These are phyloP conservation scores for Illadopsis cleaveri DNA, from an alignment of 2,113 vertebrate species.

Conservation along the genomic window DNA sequence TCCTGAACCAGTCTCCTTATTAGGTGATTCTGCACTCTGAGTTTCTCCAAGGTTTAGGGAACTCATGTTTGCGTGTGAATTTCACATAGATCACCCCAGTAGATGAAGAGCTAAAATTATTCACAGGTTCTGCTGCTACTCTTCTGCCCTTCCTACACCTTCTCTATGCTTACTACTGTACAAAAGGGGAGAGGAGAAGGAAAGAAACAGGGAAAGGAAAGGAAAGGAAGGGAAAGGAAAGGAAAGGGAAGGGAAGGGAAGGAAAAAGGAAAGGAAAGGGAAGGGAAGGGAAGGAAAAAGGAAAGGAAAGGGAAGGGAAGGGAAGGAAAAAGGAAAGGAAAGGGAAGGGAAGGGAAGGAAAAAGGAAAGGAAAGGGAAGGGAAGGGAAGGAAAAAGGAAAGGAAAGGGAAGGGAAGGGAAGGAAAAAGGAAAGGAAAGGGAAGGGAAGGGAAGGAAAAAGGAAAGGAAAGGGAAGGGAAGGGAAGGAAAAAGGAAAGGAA, in stretches of 20 bases:
- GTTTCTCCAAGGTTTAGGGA: neutral
- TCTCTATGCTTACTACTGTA: neutral
- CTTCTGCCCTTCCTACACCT: neutral
- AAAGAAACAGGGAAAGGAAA: too few relatives aligned
- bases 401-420: neutral
- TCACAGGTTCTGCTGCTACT: neutral
- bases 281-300: too few relatives aligned
- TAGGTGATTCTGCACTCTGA: neutral
- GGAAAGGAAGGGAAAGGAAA: too few relatives aligned
- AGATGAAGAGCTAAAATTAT: neutral
- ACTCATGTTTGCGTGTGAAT: neutral
- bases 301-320: too few relatives aligned
- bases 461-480: neutral
- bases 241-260: too few relatives aligned
- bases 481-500: too few relatives aligned
- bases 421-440: too few relatives aligned
- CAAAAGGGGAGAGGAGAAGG: neutral
- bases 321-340: too few relatives aligned
- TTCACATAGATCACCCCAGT: neutral
- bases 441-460: too few relatives aligned
- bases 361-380: neutral
- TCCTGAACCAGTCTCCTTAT: neutral
- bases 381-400: neutral
- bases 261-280: neutral
- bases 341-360: too few relatives aligned